phyloP scores from a whole-genome alignment of 2,888 invertebrate genomes.

The Sclerodermus sp. region DNA sequence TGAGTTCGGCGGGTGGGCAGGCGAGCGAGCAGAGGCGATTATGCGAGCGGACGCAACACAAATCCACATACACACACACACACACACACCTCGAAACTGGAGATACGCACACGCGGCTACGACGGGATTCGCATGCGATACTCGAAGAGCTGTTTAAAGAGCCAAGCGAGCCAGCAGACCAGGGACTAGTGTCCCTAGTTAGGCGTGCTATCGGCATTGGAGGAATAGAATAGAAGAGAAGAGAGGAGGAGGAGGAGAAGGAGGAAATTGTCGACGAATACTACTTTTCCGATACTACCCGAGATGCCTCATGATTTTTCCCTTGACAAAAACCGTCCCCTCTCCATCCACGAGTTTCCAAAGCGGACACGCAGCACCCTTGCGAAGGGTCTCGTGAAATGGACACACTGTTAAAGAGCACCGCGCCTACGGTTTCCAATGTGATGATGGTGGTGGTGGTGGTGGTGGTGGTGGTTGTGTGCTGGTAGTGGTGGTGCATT shows the following conservation, averaged over 20 bases:
- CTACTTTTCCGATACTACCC: no score
- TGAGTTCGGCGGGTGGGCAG: slow-evolving; percentile 4
- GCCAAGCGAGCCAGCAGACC: slow-evolving; percentile 3
- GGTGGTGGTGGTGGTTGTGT: no score
- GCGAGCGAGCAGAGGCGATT: slow-evolving; percentile 17
- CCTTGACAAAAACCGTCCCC: no score
- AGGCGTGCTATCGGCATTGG: neutral
- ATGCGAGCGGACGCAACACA: slow-evolving; percentile 13
- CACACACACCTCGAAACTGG: neutral
- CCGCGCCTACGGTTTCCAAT: no score
- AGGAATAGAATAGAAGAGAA: neutral
- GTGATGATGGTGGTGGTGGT: no score
- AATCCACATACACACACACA: neutral
- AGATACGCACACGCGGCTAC: neutral
- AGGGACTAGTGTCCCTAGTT: neutral
- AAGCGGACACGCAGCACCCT: no score
- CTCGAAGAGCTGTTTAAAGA: slow-evolving; percentile 32
- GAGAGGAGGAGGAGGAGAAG: neutral
- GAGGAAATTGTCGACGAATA: no score
- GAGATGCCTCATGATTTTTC: no score
- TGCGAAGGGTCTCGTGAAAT: no score
- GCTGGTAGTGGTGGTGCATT: no score
- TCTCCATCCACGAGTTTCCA: no score
- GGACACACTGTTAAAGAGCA: no score
- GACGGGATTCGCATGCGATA: slow-evolving; percentile 27